A percentile compares a stretch with the other conserved stretches of the same genome.
These are phyloP conservation scores for Spheniscus mendiculus DNA, from an alignment of 2,113 vertebrate genomes.

Conservation along the genomic window DNA sequence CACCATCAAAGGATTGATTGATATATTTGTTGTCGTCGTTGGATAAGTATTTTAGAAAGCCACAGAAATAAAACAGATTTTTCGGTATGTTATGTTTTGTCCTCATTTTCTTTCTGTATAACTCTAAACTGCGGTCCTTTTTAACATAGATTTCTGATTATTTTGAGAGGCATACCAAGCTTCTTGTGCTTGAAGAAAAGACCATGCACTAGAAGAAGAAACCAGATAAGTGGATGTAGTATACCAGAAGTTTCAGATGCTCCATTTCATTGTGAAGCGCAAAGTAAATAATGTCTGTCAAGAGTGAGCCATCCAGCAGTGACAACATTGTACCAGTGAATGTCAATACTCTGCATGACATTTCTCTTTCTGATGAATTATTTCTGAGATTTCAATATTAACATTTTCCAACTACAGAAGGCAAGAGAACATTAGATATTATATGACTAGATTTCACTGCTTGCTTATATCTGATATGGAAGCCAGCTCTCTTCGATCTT, in stretches of 20 bases:
- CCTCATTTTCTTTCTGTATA: background rate
- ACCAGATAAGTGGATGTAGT: background rate
- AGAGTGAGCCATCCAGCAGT: background rate
- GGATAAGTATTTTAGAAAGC: background rate
- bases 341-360: background rate
- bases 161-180: background rate
- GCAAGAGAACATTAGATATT: background rate
- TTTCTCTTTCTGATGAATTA: conserved; percentile 2
- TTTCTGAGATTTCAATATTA: background rate
- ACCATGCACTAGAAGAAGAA: background rate
- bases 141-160: background rate
- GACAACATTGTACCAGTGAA: background rate
- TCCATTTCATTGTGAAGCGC: background rate
- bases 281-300: background rate
- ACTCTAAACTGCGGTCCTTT: background rate
- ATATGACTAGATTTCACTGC: background rate
- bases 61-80: background rate
- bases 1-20: background rate
- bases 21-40: background rate
- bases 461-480: background rate
- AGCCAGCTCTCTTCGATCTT: background rate
- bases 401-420: background rate
- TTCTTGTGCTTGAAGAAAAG: background rate
- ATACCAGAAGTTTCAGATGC: background rate
- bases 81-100: background rate